A percentile compares a stretch with the other conserved stretches of the same genome.
Evolutionary conservation across 2,797 vertebrate species (phyloP).

Genomic region (Helarctos malayanus): DNA sequence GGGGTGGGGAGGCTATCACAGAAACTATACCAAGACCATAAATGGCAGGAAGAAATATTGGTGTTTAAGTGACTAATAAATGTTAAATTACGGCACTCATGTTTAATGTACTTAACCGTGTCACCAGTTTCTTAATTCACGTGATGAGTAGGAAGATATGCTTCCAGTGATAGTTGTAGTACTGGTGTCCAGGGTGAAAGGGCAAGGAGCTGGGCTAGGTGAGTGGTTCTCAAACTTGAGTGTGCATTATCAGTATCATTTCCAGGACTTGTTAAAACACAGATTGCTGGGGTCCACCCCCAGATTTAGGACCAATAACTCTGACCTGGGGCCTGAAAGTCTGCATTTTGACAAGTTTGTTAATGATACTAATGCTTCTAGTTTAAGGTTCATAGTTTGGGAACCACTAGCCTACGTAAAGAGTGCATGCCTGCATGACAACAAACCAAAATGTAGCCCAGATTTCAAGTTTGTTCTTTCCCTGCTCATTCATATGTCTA

Average conservation of each 20-base stretch:
- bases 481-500: neutral
- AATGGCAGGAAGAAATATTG: neutral
- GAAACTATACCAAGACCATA: neutral
- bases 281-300: neutral
- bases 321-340: neutral
- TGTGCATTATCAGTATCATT: neutral
- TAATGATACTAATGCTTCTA: neutral
- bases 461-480: neutral
- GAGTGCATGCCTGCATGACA: neutral
- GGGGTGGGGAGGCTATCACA: neutral
- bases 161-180: neutral
- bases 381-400: neutral
- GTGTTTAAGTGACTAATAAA: slow-evolving; percentile 5
- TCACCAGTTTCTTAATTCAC: neutral
- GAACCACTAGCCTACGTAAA: neutral
- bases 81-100: neutral
- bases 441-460: neutral
- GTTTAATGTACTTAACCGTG: neutral
- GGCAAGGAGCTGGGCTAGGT: neutral
- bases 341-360: neutral
- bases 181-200: neutral
- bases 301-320: neutral
- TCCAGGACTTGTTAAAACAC: neutral
- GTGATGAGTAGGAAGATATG: neutral
- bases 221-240: neutral